Evolutionary conservation across 2,888 invertebrate genomes (phyloP), one percentile per base, ranked within the genome.

Genomic region (Agrenia bidenticulata): DNA sequence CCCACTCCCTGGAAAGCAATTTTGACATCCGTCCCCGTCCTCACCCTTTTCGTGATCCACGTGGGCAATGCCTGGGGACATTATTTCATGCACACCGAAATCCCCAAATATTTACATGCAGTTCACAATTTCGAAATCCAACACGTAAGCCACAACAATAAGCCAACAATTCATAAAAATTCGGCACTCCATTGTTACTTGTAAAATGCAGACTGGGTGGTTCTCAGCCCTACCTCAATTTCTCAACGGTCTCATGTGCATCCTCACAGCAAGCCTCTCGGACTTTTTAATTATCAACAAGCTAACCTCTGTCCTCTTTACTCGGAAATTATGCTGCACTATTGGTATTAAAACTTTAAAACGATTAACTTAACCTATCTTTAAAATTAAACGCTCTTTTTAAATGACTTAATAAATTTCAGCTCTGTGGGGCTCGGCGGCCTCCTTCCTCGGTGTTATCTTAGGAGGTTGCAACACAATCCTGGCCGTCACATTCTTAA

Each of bases 81-180:
- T 81, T 92, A 91, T 81, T 91, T 90, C 58, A 88, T 89, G 77
- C 83, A 91, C 11, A 90, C 90, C 0, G 90, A 92, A 78, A 79
- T 91, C 68, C 90, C 91, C 9, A 88, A 89, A 0, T 92, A 91
- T 74, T 90, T 92, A 90, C 87, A 87, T 76, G 87, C 89, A 79
- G 89, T 92, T 78, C 81, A 91, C 68, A 90, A 90, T 78, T 89
- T 89, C 76, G 87, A 89, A 77, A 88, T 92, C 64, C 86, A 89
- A 77, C 84, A 85, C 67, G 87, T 87, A 78, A 39, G 5, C 39
- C 39, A 39, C 39, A 11, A 15, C 39, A 39, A 39, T 17, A 45
- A n/a, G 5, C n/a, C 15, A 45, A 45, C 2, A 9, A 19, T 45
- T 39, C 15, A 15, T 39, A 11, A 15, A n/a, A 39, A 39, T 39